Evolutionary conservation across 2,888 invertebrate species (phyloP).

Genomic region (Ditula angustiorana): DNA sequence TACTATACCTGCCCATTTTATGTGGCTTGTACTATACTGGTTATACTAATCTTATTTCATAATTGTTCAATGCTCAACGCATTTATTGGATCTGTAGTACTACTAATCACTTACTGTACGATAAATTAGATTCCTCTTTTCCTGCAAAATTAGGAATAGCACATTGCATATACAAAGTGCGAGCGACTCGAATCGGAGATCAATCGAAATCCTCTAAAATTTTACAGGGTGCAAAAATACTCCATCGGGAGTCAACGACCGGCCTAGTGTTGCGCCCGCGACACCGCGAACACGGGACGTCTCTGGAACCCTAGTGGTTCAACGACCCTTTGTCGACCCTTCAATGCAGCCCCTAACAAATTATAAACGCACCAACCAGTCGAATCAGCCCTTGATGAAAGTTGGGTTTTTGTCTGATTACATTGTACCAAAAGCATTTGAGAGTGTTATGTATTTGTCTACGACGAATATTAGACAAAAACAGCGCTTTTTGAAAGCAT

Average conservation of each 20-base stretch:
- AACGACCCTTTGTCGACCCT: constrained; percentile 73
- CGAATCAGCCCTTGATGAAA: constrained; percentile 23
- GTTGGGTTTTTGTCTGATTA: too few species aligned
- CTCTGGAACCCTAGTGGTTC: constrained; percentile 76
- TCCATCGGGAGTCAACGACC: constrained; percentile 76
- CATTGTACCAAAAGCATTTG: neutral
- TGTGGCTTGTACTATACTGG: neutral
- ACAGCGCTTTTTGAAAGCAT: too few species aligned
- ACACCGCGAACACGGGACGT: constrained; percentile 66
- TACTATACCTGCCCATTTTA: neutral
- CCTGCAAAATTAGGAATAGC: too few species aligned
- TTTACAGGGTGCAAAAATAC: constrained; percentile 62
- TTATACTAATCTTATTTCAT: neutral
- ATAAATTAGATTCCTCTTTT: too few species aligned
- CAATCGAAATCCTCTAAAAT: constrained; percentile 10
- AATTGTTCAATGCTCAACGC: neutral
- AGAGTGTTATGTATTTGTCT: too few species aligned
- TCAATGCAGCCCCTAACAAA: constrained; percentile 62
- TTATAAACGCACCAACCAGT: constrained; percentile 56
- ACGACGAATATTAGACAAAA: too few species aligned
- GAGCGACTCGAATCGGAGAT: neutral
- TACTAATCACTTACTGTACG: too few species aligned
- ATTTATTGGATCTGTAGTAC: neutral
- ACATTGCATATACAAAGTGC: neutral
- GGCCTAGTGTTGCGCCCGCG: constrained; percentile 68